Evolutionary conservation across 2,113 vertebrate species (phyloP), one percentile per base, ranked within the genome.

Genomic region (Neoarius graeffei): DNA sequence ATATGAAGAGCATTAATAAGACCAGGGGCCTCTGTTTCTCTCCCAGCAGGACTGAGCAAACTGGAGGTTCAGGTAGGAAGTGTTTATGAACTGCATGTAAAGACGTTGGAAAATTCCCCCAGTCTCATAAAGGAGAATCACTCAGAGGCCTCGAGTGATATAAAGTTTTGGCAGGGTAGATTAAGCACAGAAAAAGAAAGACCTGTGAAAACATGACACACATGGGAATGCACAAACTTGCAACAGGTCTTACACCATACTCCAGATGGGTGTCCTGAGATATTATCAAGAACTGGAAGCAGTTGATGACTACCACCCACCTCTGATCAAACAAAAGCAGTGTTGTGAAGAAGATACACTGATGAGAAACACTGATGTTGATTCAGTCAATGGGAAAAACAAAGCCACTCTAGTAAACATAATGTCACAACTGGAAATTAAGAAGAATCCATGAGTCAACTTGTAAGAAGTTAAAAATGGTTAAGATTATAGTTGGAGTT

Each of bases 61-160:
- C 83, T 10, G 27, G 20, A 69, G 87, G 60, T 81, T 90, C 89
- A 89, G 90, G 89, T 86, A 91, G 90, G 87, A 89, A 90, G 77
- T 87, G 89, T 91, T 94, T 90, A 92, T 91, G 87, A 85, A 88
- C 88, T 86, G 88, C 76, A 89, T 92, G 85, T 89, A 86, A 83
- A 87, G 90, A 92, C 83, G 87, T 62, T 89, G 80, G 69, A 89
- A 88, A 91, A 66, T 84, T 85, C 87, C 88, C 83, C 30, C 20
- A 81, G 20, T 60, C 71, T 88, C 81, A 71, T 80, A 81, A 90
- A 87, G 76, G 23, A 74, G 56, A 84, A 71, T 86, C 69, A 79
- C 74, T 81, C 81, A 66, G 52, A 66, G 86, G 30, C 35, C 66
- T 66, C 60, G 7, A 59, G 67, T 83, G 79, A 89, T 83, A 74